These are phyloP conservation scores for Clamator glandarius DNA, from an alignment of 2,797 vertebrate species.

Conservation along the genomic window DNA sequence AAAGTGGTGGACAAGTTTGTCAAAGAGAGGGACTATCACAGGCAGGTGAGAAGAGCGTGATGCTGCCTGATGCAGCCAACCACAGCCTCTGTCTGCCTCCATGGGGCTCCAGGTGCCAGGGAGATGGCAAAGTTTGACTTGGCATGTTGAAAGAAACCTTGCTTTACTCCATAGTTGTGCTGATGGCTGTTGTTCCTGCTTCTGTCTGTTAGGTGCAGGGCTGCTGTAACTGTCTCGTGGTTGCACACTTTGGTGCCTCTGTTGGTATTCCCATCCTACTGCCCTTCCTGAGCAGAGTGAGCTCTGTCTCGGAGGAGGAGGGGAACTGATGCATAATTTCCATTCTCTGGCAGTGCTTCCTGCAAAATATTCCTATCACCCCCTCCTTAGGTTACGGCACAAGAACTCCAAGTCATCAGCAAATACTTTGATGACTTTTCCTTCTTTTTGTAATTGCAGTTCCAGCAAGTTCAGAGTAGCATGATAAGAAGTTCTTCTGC, in stretches of 20 bases:
- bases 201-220: neutral
- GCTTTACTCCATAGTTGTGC: neutral
- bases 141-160: neutral
- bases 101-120: neutral
- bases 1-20: slow-evolving; percentile 95
- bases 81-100: neutral
- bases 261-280: neutral
- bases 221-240: neutral
- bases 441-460: slow-evolving; percentile 80
- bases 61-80: neutral
- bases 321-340: neutral
- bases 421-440: neutral
- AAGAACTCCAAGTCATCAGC: neutral
- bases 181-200: neutral
- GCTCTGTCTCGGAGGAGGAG: neutral
- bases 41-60: slow-evolving; percentile 82
- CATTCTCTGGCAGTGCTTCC: neutral
- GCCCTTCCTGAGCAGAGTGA: neutral
- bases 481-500: slow-evolving; percentile 89
- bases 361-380: neutral
- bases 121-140: neutral
- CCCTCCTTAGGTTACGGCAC: neutral
- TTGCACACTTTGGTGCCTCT: neutral
- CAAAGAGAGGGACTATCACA: slow-evolving; percentile 91
- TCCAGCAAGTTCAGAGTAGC: slow-evolving; percentile 93